These are phyloP conservation scores for Zenarchopterus dispar DNA, from an alignment of 2,797 vertebrate genomes.

Conservation along the genomic window DNA sequence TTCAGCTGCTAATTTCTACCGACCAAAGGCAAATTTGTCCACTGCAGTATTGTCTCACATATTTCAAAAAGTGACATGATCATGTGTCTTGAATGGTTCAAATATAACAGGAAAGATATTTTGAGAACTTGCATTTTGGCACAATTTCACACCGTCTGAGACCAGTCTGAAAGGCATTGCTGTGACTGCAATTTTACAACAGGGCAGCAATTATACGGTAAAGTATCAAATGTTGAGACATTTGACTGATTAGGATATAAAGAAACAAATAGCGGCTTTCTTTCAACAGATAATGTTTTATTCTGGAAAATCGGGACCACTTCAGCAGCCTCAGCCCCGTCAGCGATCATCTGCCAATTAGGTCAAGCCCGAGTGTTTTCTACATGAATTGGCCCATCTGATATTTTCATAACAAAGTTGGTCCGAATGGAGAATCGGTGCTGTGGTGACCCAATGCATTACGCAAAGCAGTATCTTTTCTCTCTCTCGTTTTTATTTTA, in stretches of 20 bases:
- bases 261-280: conserved; percentile 11
- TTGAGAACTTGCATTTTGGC: not conserved
- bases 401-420: conserved; percentile 50
- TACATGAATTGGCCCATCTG: conserved; percentile 56
- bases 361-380: conserved; percentile 44
- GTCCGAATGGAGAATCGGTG: conserved; percentile 27
- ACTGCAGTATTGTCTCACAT: not conserved
- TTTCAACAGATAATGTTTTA: conserved; percentile 17
- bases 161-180: not conserved
- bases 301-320: conserved; percentile 44
- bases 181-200: not conserved
- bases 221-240: conserved; percentile 4
- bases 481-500: conserved; percentile 9
- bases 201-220: no score
- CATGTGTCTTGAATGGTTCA: not conserved
- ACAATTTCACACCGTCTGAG: not conserved
- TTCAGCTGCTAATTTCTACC: conserved; percentile 27
- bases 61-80: not conserved
- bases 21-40: conserved; percentile 7
- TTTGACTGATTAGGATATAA: conserved; percentile 1
- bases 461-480: conserved; percentile 36
- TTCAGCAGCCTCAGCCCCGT: conserved; percentile 27
- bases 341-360: conserved; percentile 47
- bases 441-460: conserved; percentile 52
- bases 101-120: not conserved